Percentiles rank a stretch among this genome's conserved stretches.
Evolutionary conservation across 2,797 vertebrate genomes (phyloP).

Genomic region (Rhynchotus rufescens): DNA sequence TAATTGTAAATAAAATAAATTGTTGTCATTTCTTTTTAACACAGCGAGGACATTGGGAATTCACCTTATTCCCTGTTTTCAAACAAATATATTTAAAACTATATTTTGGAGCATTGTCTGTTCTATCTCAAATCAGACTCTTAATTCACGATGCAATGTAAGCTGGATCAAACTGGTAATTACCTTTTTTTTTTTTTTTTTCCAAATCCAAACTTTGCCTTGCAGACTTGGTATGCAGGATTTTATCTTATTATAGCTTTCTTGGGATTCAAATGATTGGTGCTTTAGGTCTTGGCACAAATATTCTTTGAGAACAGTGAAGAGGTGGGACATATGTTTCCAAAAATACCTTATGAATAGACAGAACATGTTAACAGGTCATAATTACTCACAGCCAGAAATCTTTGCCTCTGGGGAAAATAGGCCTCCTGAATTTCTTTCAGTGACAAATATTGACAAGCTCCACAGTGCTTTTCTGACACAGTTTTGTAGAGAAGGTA

Average conservation of each 20-base stretch:
- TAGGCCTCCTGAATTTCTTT: constrained; percentile 5
- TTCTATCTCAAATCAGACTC: not conserved
- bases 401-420: constrained; percentile 59
- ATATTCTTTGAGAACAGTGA: constrained; percentile 20
- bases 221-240: not conserved
- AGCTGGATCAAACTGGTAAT: not conserved
- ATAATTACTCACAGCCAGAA: constrained; percentile 63
- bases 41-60: not conserved
- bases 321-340: constrained; percentile 52
- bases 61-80: not conserved
- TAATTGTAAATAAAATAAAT: not conserved
- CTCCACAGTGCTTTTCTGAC: constrained; percentile 32
- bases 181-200: not conserved
- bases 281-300: constrained; percentile 41
- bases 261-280: not conserved
- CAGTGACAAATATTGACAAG: constrained; percentile 59
- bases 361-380: constrained; percentile 58
- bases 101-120: not conserved
- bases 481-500: constrained; percentile 23
- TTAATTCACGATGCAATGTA: not conserved
- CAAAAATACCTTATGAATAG: constrained; percentile 67
- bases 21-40: not conserved
- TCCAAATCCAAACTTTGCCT: not conserved
- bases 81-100: not conserved
- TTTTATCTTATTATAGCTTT: constrained; percentile 14